phyloP scores from a whole-genome alignment of 2,797 vertebrate species.

The Scarus forsteni region DNA sequence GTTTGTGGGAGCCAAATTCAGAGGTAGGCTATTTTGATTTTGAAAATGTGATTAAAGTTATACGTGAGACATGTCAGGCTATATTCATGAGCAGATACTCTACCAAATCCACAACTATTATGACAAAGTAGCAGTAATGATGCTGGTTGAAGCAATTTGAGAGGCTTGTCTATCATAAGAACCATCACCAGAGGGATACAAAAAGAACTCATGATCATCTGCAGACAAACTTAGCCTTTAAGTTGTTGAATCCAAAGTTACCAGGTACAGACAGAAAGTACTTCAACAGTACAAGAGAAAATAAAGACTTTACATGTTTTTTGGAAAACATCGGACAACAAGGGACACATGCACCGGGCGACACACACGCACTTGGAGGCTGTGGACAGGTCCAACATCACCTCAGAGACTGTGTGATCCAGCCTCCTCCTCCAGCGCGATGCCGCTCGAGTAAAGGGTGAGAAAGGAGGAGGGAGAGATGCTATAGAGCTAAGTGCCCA shows the following conservation, averaged over 20 bases:
- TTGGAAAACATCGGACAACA: slow-evolving; percentile 13
- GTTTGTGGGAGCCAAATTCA: no score
- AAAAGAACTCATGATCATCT: neutral
- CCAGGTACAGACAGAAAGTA: neutral
- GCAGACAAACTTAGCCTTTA: neutral
- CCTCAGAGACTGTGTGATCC: slow-evolving; percentile 72
- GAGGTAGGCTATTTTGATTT: no score
- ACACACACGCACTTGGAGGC: slow-evolving; percentile 23
- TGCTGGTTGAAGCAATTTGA: neutral
- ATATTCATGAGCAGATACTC: no score
- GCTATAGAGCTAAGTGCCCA: slow-evolving; percentile 81
- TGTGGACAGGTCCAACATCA: slow-evolving; percentile 75
- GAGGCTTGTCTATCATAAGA: neutral
- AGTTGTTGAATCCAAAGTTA: neutral
- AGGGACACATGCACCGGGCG: slow-evolving; percentile 10
- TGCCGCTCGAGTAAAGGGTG: slow-evolving; percentile 56
- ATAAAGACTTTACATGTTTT: slow-evolving; percentile 8
- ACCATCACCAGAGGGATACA: neutral
- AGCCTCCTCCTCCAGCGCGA: slow-evolving; percentile 51
- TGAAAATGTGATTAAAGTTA: no score
- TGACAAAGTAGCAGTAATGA: no score
- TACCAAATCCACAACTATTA: no score
- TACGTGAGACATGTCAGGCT: no score
- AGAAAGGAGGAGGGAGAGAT: slow-evolving; percentile 62
- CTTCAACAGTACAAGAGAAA: neutral